These are phyloP conservation scores for Sciaenops ocellatus DNA, from an alignment of 2,797 vertebrate genomes.

Conservation along the genomic window DNA sequence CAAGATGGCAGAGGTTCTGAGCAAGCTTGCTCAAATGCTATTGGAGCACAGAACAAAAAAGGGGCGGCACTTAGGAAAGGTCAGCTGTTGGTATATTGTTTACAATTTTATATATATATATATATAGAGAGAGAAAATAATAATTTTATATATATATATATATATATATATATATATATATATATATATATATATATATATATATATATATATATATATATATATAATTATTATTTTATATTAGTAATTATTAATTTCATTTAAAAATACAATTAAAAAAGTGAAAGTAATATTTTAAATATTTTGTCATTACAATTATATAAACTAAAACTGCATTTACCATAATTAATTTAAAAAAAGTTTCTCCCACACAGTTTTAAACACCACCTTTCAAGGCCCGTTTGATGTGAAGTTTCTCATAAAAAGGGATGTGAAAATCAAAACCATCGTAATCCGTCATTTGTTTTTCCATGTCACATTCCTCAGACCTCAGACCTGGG, in stretches of 20 bases:
- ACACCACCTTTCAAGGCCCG: not conserved
- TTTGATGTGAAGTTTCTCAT: not conserved
- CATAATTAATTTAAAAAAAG: not conserved
- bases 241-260: not conserved
- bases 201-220: too few relatives aligned
- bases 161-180: too few relatives aligned
- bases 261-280: not conserved
- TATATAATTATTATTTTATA: too few relatives aligned
- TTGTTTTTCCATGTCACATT: conserved; percentile 53
- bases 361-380: not conserved
- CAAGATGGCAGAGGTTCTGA: too few relatives aligned
- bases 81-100: too few relatives aligned
- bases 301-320: too few relatives aligned
- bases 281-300: not conserved
- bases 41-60: too few relatives aligned
- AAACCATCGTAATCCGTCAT: not conserved
- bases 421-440: not conserved
- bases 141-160: too few relatives aligned
- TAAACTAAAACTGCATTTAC: too few relatives aligned
- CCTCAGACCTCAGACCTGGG: conserved; percentile 40
- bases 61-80: too few relatives aligned
- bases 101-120: not conserved
- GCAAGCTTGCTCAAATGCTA: too few relatives aligned
- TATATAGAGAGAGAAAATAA: too few relatives aligned
- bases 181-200: not conserved